Percentiles rank a stretch among this genome's conserved stretches.
These are phyloP conservation scores for Prosopocoilus inquinatus DNA, from an alignment of 2,888 invertebrate genomes.

Conservation along the genomic window DNA sequence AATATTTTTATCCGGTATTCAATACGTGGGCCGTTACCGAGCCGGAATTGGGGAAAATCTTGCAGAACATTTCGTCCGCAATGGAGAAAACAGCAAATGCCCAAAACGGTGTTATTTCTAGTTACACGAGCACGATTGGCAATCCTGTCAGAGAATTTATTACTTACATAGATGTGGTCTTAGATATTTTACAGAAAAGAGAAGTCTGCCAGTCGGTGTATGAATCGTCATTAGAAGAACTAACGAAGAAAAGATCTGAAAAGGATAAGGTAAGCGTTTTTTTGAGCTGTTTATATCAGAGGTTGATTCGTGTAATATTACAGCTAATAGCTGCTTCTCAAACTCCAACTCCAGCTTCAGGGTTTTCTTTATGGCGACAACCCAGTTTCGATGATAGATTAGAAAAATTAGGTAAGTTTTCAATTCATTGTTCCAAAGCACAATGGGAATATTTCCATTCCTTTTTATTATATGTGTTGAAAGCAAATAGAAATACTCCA, in stretches of 20 bases:
- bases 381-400: slow-evolving; percentile 59
- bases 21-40: slow-evolving; percentile 62
- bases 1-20: slow-evolving; percentile 61
- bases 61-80: slow-evolving; percentile 52
- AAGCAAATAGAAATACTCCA: no score
- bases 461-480: no score
- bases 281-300: neutral
- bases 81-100: slow-evolving; percentile 54
- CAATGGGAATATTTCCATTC: no score
- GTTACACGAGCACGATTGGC: slow-evolving; percentile 47
- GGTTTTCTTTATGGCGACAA: slow-evolving; percentile 59
- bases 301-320: slow-evolving; percentile 9
- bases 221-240: slow-evolving; percentile 62
- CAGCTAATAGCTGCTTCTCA: slow-evolving; percentile 38
- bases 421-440: no score
- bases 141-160: slow-evolving; percentile 61
- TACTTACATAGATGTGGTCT: slow-evolving; percentile 65
- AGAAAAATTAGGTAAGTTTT: slow-evolving; percentile 46
- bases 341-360: slow-evolving; percentile 28
- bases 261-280: slow-evolving; percentile 59
- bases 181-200: slow-evolving; percentile 61
- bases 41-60: slow-evolving; percentile 52
- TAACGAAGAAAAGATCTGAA: slow-evolving; percentile 60
- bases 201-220: slow-evolving; percentile 65
- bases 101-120: slow-evolving; percentile 51